phyloP scores from a whole-genome alignment of 1,140 invertebrate species.

The Heterodera carotae region DNA sequence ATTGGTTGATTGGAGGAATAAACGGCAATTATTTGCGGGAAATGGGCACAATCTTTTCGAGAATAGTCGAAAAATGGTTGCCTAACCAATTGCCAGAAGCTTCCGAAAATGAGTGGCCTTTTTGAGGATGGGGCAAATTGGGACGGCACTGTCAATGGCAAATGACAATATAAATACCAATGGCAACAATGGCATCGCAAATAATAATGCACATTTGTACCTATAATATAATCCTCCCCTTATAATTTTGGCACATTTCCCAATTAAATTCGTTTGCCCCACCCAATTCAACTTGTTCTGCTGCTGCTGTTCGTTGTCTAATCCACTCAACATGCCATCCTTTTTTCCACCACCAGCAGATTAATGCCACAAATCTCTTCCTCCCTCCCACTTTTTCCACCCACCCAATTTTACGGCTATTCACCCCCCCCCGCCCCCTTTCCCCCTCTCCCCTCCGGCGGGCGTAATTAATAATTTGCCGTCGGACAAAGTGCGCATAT shows the following conservation, averaged over 20 bases:
- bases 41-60: background rate
- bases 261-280: background rate
- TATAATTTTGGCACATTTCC: background rate
- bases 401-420: background rate
- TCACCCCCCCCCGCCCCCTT: background rate
- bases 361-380: background rate
- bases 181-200: too few relatives aligned
- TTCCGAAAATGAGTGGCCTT: too few relatives aligned
- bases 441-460: too few relatives aligned
- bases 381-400: background rate
- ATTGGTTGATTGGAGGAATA: background rate
- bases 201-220: too few relatives aligned
- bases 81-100: background rate
- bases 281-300: background rate
- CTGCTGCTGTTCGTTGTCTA: background rate
- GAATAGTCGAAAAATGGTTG: background rate
- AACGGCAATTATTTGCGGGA: slow-evolving; percentile 11
- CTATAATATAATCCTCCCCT: too few relatives aligned
- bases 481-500: background rate
- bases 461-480: background rate
- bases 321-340: background rate
- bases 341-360: background rate
- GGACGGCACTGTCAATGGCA: too few relatives aligned
- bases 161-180: too few relatives aligned
- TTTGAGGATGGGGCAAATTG: too few relatives aligned